Evolutionary conservation across 2,113 vertebrate genomes (phyloP).

Genomic region (Anguilla rostrata): DNA sequence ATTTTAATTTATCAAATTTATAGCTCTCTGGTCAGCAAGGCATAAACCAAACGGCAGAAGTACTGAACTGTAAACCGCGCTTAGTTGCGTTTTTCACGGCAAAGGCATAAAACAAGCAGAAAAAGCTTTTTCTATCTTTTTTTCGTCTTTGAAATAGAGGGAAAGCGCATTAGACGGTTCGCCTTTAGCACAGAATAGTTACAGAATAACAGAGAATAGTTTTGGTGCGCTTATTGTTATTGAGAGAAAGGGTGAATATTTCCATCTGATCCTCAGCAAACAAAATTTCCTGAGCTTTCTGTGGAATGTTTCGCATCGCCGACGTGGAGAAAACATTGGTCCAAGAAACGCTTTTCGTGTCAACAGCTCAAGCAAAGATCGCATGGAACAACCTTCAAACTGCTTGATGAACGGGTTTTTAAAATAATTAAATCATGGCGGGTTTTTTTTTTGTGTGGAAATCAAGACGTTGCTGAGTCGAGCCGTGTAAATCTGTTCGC

Average conservation of each 20-base stretch:
- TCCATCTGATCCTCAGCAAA: constrained; percentile 6
- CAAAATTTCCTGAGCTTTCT: not conserved
- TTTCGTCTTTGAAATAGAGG: not conserved
- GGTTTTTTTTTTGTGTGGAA: not conserved
- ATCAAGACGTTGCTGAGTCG: not conserved
- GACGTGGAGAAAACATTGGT: not conserved
- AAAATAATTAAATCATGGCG: not conserved
- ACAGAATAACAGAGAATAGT: not conserved
- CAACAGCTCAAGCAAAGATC: not conserved
- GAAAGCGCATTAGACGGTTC: not conserved
- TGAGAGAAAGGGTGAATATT: not conserved
- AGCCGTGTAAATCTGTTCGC: not conserved
- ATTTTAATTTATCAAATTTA: constrained; percentile 26
- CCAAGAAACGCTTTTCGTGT: constrained; percentile 13
- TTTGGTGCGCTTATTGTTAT: not conserved
- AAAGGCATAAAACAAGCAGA: not conserved
- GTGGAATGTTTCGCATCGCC: no score
- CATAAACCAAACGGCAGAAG: constrained; percentile 26
- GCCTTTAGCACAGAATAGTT: not conserved
- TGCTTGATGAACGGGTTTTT: not conserved
- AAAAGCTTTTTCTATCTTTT: not conserved
- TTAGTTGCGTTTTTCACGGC: not conserved
- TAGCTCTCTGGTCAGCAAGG: not conserved
- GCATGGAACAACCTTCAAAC: not conserved
- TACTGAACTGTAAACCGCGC: constrained; percentile 6